Conservation (phyloP, 1,140 invertebrate species). For the roundworm (Caenorhabditis elegans) region WBcel235 BX284606.5:7908001-7908500, state of each 20-base stretch:
- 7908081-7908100: background rate
- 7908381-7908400: background rate
- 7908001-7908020: too few species aligned
- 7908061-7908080: background rate
- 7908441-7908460: too few species aligned
- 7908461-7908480: background rate
- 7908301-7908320: background rate
- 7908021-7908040: too few species aligned
- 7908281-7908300: background rate
- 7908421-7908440: background rate
- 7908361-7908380: slow-evolving; percentile 1
- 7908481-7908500: background rate
- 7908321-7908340: background rate
- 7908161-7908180: too few species aligned
- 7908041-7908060: background rate
- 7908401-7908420: background rate
- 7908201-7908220: background rate
- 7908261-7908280: background rate
- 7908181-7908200: background rate
- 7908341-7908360: background rate
- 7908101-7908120: background rate
- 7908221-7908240: background rate
- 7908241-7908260: background rate
- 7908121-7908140: background rate
- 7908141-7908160: too few species aligned